These are phyloP conservation scores for Cacatua alba DNA, from an alignment of 2,113 vertebrate species.

Conservation along the genomic window DNA sequence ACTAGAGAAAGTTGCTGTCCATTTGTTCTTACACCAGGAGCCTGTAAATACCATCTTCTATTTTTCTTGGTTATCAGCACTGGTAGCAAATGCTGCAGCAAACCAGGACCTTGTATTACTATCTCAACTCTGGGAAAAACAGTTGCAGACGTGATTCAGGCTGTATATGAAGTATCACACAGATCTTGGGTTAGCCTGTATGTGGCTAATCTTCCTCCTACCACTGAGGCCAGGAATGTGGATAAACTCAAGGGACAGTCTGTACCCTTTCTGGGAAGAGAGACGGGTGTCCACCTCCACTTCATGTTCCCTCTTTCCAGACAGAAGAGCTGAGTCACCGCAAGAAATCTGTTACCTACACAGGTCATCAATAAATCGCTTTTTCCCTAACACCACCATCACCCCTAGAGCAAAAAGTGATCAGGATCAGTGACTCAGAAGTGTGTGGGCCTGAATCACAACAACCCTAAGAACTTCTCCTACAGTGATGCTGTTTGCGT, in stretches of 20 bases:
- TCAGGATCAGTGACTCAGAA: conserved; percentile 25
- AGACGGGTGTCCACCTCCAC: not conserved
- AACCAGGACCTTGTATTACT: not conserved
- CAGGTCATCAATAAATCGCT: conserved; percentile 10
- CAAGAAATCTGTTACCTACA: not conserved
- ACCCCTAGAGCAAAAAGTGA: not conserved
- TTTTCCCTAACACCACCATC: not conserved
- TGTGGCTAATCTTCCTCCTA: not conserved
- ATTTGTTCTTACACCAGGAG: not conserved
- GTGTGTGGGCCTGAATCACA: not conserved
- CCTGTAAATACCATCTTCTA: not conserved
- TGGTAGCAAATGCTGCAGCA: not conserved
- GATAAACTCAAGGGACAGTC: not conserved
- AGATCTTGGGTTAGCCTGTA: not conserved
- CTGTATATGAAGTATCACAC: not conserved
- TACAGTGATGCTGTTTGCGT: not conserved
- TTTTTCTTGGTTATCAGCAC: not conserved
- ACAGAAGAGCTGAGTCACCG: not conserved
- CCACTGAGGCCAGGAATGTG: not conserved
- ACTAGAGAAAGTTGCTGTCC: not conserved
- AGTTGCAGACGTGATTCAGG: not conserved
- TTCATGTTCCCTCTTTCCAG: not conserved
- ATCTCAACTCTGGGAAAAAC: not conserved
- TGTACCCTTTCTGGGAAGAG: not conserved
- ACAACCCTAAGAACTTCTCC: not conserved